A percentile compares a stretch with the other conserved stretches of the same genome.
phyloP scores from a whole-genome alignment of 1,140 invertebrate species.

The Monomorium pharaonis region DNA sequence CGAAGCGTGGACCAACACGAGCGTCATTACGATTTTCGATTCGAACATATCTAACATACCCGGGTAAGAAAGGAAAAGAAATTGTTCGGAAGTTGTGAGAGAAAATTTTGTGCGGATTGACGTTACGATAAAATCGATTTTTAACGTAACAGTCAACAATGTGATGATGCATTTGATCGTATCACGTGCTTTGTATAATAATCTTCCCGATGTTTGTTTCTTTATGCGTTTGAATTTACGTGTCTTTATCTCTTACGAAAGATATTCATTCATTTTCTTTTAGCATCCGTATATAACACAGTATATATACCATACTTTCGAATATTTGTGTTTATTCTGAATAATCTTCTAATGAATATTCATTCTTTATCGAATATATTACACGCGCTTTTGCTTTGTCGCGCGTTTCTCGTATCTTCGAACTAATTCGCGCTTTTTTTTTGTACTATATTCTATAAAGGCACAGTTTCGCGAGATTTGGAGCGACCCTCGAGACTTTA shows the following conservation, averaged over 20 bases:
- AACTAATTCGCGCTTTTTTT: neutral
- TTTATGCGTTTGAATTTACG: neutral
- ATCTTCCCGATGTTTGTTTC: neutral
- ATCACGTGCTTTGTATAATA: neutral
- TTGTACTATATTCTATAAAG: constrained; percentile 54
- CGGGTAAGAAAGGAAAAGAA: constrained; percentile 56
- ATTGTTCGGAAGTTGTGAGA: neutral
- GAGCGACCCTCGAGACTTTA: constrained; percentile 62
- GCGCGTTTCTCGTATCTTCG: neutral
- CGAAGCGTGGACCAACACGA: constrained; percentile 38
- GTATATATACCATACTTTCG: neutral
- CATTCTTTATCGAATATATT: neutral
- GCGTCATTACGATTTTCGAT: constrained; percentile 59
- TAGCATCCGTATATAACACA: neutral
- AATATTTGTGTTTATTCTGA: neutral
- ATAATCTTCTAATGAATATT: constrained; percentile 17
- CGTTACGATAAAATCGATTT: neutral
- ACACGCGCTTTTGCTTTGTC: neutral
- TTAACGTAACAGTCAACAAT: neutral
- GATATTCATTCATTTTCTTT: neutral
- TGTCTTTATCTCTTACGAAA: neutral
- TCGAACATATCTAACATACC: constrained; percentile 61
- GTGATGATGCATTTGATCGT: neutral
- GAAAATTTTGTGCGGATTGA: neutral
- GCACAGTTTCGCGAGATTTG: constrained; percentile 73